phyloP scores from a whole-genome alignment of 2,113 vertebrate species.

The Archilochus colubris region DNA sequence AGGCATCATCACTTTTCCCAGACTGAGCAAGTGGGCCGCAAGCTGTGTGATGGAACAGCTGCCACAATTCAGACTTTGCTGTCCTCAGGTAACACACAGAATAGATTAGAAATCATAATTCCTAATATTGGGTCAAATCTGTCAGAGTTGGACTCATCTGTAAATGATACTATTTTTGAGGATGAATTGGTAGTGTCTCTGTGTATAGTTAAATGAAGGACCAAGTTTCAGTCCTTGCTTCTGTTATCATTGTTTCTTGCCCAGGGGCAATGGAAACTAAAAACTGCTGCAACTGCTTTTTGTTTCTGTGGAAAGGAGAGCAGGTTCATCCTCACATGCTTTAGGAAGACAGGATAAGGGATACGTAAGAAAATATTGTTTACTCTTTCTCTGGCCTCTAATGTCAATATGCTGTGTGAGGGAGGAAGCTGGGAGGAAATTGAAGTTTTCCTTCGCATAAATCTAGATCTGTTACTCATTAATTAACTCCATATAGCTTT shows the following conservation, averaged over 20 bases:
- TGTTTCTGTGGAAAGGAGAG: background rate
- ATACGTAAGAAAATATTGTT: background rate
- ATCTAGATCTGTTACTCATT: conserved; percentile 63
- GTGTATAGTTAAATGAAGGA: background rate
- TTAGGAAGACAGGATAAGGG: background rate
- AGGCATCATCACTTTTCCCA: background rate
- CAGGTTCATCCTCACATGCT: background rate
- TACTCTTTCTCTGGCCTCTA: background rate
- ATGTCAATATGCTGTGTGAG: conserved; percentile 15
- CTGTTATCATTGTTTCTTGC: background rate
- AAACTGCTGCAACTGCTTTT: background rate
- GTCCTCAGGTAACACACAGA: background rate
- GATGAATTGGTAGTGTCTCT: background rate
- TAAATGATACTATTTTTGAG: background rate
- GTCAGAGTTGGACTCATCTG: background rate
- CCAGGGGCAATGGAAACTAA: background rate
- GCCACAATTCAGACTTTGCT: background rate
- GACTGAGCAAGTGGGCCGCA: background rate
- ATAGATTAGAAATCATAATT: background rate
- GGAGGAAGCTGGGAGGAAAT: conserved; percentile 55
- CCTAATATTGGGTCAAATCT: background rate
- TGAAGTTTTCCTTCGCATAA: conserved; percentile 56
- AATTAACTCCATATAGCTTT: conserved; percentile 9
- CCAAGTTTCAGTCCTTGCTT: background rate
- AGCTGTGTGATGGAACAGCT: background rate